These are phyloP conservation scores for Linnaemya tessellans DNA, from an alignment of 2,888 invertebrate species.

Conservation along the genomic window DNA sequence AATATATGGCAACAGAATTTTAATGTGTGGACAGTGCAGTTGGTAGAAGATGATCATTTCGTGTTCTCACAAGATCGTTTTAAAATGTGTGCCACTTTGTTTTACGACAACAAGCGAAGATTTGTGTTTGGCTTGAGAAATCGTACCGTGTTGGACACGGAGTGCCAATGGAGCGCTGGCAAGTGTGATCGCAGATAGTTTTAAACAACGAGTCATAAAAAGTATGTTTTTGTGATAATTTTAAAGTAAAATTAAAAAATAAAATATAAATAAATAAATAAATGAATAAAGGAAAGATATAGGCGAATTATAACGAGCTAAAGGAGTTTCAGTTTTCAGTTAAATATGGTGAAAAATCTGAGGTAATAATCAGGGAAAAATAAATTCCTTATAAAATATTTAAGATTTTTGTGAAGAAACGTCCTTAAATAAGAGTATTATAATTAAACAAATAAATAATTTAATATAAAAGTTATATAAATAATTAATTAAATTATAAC, in stretches of 20 bases:
- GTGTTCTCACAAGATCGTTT: constrained; percentile 52
- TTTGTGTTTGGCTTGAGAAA: constrained; percentile 56
- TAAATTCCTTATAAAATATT: too few relatives aligned
- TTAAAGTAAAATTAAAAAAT: not conserved
- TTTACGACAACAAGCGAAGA: constrained; percentile 60
- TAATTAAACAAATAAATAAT: too few relatives aligned
- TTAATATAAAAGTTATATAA: too few relatives aligned
- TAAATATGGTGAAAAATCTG: not conserved
- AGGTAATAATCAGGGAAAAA: too few relatives aligned
- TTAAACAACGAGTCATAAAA: not conserved
- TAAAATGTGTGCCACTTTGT: constrained; percentile 56
- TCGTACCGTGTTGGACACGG: constrained; percentile 30
- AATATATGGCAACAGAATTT: constrained; percentile 41
- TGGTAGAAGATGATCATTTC: constrained; percentile 59
- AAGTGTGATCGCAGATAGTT: constrained; percentile 57
- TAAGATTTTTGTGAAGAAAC: too few relatives aligned
- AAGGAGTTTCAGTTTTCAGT: not conserved
- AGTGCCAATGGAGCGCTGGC: constrained; percentile 62
- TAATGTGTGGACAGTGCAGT: constrained; percentile 51
- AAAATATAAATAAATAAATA: constrained; percentile 6
- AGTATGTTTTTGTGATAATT: not conserved
- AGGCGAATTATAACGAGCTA: not conserved
- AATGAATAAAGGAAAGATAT: too few relatives aligned
- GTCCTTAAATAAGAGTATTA: too few relatives aligned
- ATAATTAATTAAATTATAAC: too few relatives aligned